Percentiles rank a stretch among this genome's conserved stretches.
Evolutionary conservation across 2,113 vertebrate species (phyloP).

Genomic region (Oenanthe melanoleuca): DNA sequence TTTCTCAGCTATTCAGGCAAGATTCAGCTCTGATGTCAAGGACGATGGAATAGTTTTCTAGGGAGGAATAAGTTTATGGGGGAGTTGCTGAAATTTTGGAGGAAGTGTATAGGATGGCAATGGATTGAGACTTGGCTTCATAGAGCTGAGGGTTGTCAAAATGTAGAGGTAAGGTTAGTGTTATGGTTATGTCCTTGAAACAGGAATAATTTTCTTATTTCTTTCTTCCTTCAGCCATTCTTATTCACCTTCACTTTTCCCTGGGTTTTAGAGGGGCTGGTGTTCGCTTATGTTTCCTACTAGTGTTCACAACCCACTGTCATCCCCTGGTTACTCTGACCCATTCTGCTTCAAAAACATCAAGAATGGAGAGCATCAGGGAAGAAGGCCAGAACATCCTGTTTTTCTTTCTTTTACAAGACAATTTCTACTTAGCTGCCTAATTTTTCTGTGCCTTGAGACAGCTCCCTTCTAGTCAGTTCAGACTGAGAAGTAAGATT

Average conservation of each 20-base stretch:
- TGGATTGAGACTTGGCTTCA: neutral
- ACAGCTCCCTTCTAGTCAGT: neutral
- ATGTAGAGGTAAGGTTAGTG: neutral
- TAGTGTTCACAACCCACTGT: neutral
- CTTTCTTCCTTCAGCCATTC: neutral
- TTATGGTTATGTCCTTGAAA: neutral
- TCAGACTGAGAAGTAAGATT: neutral
- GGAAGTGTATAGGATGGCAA: neutral
- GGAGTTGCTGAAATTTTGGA: neutral
- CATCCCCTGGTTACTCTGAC: neutral
- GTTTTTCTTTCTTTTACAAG: neutral
- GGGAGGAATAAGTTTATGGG: neutral
- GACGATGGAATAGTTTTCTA: neutral
- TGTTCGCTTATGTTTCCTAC: neutral
- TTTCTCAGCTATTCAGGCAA: neutral
- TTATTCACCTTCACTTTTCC: neutral
- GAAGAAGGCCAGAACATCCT: neutral
- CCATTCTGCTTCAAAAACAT: neutral
- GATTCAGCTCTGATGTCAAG: neutral
- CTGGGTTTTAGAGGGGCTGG: neutral
- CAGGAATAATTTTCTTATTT: neutral
- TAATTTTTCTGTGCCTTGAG: neutral
- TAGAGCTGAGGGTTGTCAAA: accelerated
- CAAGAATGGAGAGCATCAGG: neutral
- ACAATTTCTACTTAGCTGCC: neutral